Evolutionary conservation across 2,888 invertebrate genomes (phyloP), one percentile per base, ranked within the genome.

Genomic region (Drosophila histrio): DNA sequence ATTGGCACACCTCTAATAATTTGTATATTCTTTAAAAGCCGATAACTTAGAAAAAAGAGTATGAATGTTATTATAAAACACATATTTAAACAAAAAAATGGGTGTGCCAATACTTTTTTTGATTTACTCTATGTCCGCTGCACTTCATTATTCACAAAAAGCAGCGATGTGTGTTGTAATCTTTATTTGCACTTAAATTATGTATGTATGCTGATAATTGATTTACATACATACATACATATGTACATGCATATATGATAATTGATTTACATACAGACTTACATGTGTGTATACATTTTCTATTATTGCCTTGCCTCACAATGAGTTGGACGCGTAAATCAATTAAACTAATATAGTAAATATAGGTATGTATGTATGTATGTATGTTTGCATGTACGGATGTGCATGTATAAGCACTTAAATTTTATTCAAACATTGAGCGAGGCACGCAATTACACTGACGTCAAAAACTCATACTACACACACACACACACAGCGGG

Each of bases 291-390:
- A 38, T 13, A 32, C 0, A 32, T 13, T 22, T 11, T 26, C 26
- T n/a, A 26, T 17, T 26, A 38, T 24, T 38, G 38, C 19, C 17
- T 26, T 28, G 17, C n/a, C 17, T 7, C 44, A 28, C 28, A 44
- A 28, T 39, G 19, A 21, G 52, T 52, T 63, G 22, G 15, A 71
- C 13, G 46, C 58, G 62, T 62, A 60, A 71, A 71, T 60, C 59
- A 76, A 66, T 62, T 56, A 59, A 64, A 36, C 44, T 41, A 69
- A 64, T 54, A 59, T 19, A 56, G n/a, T 39, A 38, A 11, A 36
- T 13, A 9, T 15, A 47, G 13, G 5, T n/a, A 8, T 13, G 6
- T 9, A 41, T 11, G 2, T 7, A 39, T 32, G 13, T 58, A 47
- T 38, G 19, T 22, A 43, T n/a, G n/a, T n/a, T n/a, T n/a, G n/a